Conservation (phyloP, 2,113 vertebrate species). For the Paratilapia polleni region DNA sequence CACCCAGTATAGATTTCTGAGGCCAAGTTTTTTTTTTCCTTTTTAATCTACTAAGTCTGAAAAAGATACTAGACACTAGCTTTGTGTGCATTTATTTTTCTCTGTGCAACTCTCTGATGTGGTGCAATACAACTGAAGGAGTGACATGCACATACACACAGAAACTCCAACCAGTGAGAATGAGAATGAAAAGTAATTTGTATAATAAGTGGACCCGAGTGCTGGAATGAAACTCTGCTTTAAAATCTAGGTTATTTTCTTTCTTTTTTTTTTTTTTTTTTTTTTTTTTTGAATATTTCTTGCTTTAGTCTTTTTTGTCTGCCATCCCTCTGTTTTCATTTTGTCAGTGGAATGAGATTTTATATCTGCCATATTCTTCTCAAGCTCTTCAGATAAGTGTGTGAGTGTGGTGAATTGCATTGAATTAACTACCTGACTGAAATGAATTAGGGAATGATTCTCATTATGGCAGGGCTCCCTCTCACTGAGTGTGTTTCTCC, state of each 20-base stretch:
- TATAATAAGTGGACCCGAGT: conserved; percentile 33
- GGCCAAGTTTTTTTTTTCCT: neutral
- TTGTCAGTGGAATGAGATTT: conserved; percentile 51
- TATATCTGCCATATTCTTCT: conserved; percentile 35
- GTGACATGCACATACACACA: neutral
- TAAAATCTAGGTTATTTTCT: conserved; percentile 9
- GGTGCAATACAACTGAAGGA: neutral
- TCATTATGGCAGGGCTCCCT: conserved; percentile 22
- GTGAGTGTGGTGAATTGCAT: conserved; percentile 53
- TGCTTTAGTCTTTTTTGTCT: conserved; percentile 13
- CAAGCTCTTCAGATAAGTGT: conserved; percentile 55
- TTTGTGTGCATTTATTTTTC: neutral
- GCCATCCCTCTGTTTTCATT: conserved; percentile 28
- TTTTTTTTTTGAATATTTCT: conserved; percentile 1
- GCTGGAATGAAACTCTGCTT: conserved; percentile 32
- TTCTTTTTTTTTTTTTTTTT: neutral
- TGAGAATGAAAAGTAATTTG: conserved; percentile 40
- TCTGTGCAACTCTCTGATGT: neutral
- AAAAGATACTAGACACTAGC: neutral
- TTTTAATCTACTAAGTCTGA: neutral
- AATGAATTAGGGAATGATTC: conserved; percentile 54
- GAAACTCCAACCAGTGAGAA: neutral
- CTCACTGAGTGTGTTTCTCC: neutral
- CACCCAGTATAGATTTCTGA: neutral
- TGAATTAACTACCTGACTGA: conserved; percentile 64